Evolutionary conservation across 1,140 invertebrate species (phyloP).

Genomic region (Nylanderia fulva): DNA sequence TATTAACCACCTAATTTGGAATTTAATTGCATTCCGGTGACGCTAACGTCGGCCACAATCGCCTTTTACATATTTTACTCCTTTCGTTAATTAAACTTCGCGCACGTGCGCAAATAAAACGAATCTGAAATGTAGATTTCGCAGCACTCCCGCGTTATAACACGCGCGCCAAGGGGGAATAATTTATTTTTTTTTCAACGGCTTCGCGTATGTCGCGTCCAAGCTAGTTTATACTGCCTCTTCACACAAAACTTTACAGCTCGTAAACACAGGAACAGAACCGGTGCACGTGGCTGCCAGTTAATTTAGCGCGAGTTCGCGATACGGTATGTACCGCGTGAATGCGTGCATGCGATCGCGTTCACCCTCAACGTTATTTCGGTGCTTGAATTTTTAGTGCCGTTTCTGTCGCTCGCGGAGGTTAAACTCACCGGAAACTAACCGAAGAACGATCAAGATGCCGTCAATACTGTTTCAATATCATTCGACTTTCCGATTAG

Average conservation of each 20-base stretch:
- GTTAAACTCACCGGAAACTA: slow-evolving; percentile 26
- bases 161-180: slow-evolving; percentile 49
- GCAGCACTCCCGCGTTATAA: slow-evolving; percentile 39
- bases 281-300: slow-evolving; percentile 47
- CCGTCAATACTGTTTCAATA: not conserved
- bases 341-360: slow-evolving; percentile 15
- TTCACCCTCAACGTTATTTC: slow-evolving; percentile 14
- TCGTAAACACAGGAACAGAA: slow-evolving; percentile 40
- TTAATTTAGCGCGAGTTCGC: slow-evolving; percentile 64
- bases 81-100: slow-evolving; percentile 50
- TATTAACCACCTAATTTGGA: slow-evolving; percentile 40
- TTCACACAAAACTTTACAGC: slow-evolving; percentile 57
- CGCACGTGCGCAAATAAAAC: slow-evolving; percentile 29
- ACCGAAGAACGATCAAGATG: not conserved
- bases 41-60: slow-evolving; percentile 43
- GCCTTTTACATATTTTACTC: slow-evolving; percentile 54
- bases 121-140: slow-evolving; percentile 60
- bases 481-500: not conserved
- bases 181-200: slow-evolving; percentile 59
- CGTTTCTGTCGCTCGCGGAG: not conserved
- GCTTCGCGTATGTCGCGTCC: slow-evolving; percentile 45
- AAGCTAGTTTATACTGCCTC: slow-evolving; percentile 48
- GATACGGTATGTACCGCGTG: slow-evolving; percentile 6
- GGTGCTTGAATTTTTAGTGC: slow-evolving; percentile 46
- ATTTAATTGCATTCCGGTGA: slow-evolving; percentile 52